Evolutionary conservation across 2,113 vertebrate genomes (phyloP).

Genomic region (Ceuthmochares aereus): DNA sequence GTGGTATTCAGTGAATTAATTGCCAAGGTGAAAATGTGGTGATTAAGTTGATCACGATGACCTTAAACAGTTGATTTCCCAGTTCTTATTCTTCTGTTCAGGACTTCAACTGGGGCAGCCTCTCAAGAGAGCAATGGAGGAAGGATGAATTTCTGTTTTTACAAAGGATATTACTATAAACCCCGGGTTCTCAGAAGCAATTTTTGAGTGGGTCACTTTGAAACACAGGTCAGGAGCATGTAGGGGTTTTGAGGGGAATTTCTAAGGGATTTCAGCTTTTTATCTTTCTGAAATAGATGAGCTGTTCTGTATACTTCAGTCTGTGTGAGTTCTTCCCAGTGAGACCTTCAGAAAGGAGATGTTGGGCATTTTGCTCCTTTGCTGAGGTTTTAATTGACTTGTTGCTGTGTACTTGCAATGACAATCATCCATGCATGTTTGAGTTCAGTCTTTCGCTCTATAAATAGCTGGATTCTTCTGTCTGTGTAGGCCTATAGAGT

Average conservation of each 20-base stretch:
- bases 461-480: neutral
- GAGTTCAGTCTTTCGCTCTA: neutral
- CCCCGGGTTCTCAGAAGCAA: rapidly evolving
- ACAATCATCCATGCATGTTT: neutral
- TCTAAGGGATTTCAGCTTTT: neutral
- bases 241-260: neutral
- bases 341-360: neutral
- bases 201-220: neutral
- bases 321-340: neutral
- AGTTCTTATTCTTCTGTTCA: neutral
- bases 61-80: neutral
- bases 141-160: neutral
- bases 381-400: neutral
- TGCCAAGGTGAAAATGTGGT: neutral
- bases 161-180: neutral
- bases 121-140: neutral
- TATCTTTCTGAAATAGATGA: neutral
- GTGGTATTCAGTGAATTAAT: neutral
- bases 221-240: neutral
- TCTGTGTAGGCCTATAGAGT: rapidly evolving
- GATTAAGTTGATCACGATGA: neutral
- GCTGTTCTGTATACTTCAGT: neutral
- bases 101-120: neutral
- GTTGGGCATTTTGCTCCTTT: neutral
- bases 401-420: neutral